A percentile compares a stretch with the other conserved stretches of the same genome.
Evolutionary conservation across 2,797 vertebrate species (phyloP).

Genomic region (Manis crassicaudata): DNA sequence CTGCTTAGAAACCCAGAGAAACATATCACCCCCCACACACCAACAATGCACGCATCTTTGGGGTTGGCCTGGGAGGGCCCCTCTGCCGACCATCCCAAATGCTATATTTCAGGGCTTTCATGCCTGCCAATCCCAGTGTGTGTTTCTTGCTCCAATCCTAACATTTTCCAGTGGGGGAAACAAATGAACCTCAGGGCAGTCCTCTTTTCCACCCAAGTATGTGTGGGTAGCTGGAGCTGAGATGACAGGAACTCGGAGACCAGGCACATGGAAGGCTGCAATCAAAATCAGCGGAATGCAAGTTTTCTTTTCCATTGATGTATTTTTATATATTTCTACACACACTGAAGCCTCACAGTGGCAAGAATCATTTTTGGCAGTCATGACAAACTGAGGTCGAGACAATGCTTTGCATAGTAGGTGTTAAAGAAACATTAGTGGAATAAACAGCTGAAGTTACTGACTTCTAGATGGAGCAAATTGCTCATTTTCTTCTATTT

Average conservation of each 20-base stretch:
- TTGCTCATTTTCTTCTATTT: background rate
- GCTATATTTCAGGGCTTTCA: background rate
- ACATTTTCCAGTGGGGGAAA: background rate
- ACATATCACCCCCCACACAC: background rate
- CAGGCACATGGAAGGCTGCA: background rate
- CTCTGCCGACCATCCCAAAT: background rate
- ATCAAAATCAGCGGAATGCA: slow-evolving; percentile 37
- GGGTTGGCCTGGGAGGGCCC: background rate
- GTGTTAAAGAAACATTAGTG: background rate
- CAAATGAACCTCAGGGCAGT: background rate
- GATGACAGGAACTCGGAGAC: background rate
- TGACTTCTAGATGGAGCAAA: background rate
- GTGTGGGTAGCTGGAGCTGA: background rate
- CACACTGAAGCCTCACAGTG: background rate
- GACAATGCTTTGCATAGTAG: background rate
- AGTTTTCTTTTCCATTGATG: slow-evolving; percentile 29
- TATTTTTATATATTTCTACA: slow-evolving; percentile 62
- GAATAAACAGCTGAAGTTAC: background rate
- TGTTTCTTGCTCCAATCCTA: background rate
- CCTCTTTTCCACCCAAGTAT: background rate
- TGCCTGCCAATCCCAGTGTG: too few species aligned
- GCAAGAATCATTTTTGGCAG: background rate
- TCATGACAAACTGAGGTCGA: background rate
- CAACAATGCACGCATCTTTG: background rate
- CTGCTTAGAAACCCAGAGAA: background rate